phyloP scores from a whole-genome alignment of 2,113 vertebrate genomes.

The Cyprinodon brontotheroides region DNA sequence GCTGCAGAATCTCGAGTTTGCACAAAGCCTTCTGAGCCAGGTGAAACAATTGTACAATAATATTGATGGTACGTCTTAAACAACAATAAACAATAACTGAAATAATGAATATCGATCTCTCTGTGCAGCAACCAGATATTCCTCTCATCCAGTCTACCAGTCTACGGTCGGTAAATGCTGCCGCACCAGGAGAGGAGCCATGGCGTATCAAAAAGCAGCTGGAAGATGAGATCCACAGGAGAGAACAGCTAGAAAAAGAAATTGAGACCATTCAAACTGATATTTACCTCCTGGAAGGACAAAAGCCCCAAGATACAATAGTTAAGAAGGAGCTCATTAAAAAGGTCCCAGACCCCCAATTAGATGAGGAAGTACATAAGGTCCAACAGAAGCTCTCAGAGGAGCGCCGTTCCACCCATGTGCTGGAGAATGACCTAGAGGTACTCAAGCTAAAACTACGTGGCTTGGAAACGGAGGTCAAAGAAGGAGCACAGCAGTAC shows the following conservation, averaged over 20 bases:
- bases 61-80: neutral
- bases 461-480: constrained; percentile 84
- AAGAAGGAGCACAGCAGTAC: constrained; percentile 90
- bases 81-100: neutral
- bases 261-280: constrained; percentile 86
- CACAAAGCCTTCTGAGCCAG: constrained; percentile 89
- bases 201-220: constrained; percentile 91
- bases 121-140: constrained; percentile 85
- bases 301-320: constrained; percentile 88
- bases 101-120: neutral
- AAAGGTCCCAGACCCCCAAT: constrained; percentile 89
- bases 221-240: constrained; percentile 88
- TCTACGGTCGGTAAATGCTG: constrained; percentile 66
- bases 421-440: constrained; percentile 88
- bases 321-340: constrained; percentile 91
- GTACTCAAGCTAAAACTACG: constrained; percentile 81
- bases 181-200: constrained; percentile 77
- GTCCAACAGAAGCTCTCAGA: constrained; percentile 87
- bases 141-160: constrained; percentile 66
- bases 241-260: constrained; percentile 90
- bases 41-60: constrained; percentile 69
- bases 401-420: constrained; percentile 86
- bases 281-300: constrained; percentile 86
- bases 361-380: constrained; percentile 88
- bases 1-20: constrained; percentile 91